Base-by-base conservation (phyloP, 2,113 vertebrate species). In the Nematolebias whitei region DNA sequence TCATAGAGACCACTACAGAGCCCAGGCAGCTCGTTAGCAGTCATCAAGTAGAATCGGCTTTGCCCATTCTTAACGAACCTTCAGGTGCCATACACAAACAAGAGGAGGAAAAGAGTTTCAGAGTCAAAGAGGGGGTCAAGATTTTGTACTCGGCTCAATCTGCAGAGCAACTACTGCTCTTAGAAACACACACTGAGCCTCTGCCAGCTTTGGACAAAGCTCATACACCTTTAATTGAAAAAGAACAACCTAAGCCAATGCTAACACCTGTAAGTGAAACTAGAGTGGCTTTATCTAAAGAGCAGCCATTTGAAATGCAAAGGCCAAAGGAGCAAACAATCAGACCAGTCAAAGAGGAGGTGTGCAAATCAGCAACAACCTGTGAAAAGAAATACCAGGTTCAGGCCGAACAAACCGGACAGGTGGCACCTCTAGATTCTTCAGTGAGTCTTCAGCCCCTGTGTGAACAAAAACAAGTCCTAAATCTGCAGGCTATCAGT, bases 381-480 rank as follows among this genome's bases (percentile, higher is more conserved):
- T 43, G 82, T 52, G 92, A 94, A 63, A 93, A 93, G 85, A 92
- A 70, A 10, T 78, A 87, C 1, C 16, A 76, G 35, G 60, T 95
- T 38, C 80, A 82, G 54, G 82, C 61, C 48, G 93, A 94, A 47
- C 70, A 69, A 4, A 13, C 62, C 11, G 61, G 68, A 47, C 39
- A 55, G 47, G 79, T 90, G 16, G 68, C 68, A 50, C 71, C 55
- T 4, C 6, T 89, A 54, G 86, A 85, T 9, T 55, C 67, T 23
- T 39, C 76, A 11, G 35, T 82, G 35, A 51, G 67, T 66, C 60
- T 90, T 38, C 76, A 65, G 12, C 73, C 73, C 29, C 71, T 91
- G 54, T 72, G 11, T 20, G 93, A 93, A 67, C 66, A 48, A 9
- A 68, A 83, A 40, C 74, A 78, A 20, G 26, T 82, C 6, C 45